Evolutionary conservation across 53 echinoderm and acorn worm species (phyloP), one percentile per base, ranked within the genome.

Genomic region (Apostichopus leukothele): DNA sequence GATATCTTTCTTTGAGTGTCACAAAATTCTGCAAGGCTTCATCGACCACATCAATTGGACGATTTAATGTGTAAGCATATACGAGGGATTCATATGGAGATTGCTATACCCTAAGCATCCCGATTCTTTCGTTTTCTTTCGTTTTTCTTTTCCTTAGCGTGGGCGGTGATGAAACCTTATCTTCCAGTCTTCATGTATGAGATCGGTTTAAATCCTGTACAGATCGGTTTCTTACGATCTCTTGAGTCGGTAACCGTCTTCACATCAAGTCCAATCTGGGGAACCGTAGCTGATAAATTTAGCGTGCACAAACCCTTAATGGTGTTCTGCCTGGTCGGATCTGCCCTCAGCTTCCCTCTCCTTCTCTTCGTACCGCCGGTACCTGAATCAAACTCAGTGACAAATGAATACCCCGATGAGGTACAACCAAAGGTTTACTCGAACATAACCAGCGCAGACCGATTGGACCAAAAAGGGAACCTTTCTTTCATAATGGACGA

Each of bases 161-260:
- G 78, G 27, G 27, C 78, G 5, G 78, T 78, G 7, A 52, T 78
- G 51, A 78, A 78, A 78, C 95, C 95, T 7, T 96, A 92, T 87
- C 83, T 96, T 27, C 93, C 96, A 12, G 90, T 96, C 60, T 96
- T 93, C 91, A 88, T 95, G 93, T 84, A 88, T 51, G 89, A 92
- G 60, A 88, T 96, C 50, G 95, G 95, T n/a, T 83, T 96, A 61
- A 88, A 92, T 27, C 60, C 95, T 20, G 83, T 89, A n/a, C 95
- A 96, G 61, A 93, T 92, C 27, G 96, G 95, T 20, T 57, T 93
- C 25, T 88, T 92, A 88, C 75, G 91, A 12, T 91, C 93, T 73
- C 79, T 95, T 6, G 93, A 96, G 53, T 94, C 96, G 1, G 85
- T 91, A 66, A 79, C 92, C 16, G 83, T 86, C 53, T 88, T 93